Base-by-base conservation (phyloP, 2,888 invertebrate species). In the Apamea sordens region DNA sequence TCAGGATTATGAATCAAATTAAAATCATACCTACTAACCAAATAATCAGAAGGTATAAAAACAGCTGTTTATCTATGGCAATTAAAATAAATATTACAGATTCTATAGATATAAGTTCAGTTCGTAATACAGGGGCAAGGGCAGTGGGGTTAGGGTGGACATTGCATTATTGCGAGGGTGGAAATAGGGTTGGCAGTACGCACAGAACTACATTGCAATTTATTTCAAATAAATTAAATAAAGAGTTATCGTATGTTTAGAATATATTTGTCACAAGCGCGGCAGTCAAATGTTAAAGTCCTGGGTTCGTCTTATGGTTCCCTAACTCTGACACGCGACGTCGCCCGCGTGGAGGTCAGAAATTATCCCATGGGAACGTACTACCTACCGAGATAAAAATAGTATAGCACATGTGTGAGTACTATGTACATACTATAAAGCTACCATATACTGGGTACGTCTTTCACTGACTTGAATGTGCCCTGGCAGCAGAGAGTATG, bases 101-200 rank as follows among this genome's bases (percentile, higher is more conserved):
- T 79, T 84, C 21, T 72, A 71, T 68, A 77, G 53, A 72, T 82
- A 64, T 28, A 24, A 53, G 65, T 78, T 82, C 64, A 82, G 73
- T 80, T 75, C 70, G 72, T 73, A 73, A 79, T 81, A 76, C 73
- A 83, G 88, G 87, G 85, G 84, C 90, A 90, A 90, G 90, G 89
- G 90, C 90, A 86, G 21, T 82, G 71, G 86, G 84, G 84, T 86
- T 81, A 63, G 80, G 80, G 80, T 64, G 87, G 86, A 84, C 82
- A 81, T 82, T 85, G 86, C 80, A 86, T 74, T 82, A 85, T 82
- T 83, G 81, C 73, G 83, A 89, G 90, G 90, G 89, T 79, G 80
- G 64, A 71, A 24, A 18, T 84, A 89, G 89, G 89, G 89, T 8
- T 88, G 89, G 8, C 75, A 28, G 56, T 63, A 63, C n/a, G 11